These are phyloP conservation scores for Scelioninae gen. 1 DNA, from an alignment of 2,888 invertebrate species.

Conservation along the genomic window DNA sequence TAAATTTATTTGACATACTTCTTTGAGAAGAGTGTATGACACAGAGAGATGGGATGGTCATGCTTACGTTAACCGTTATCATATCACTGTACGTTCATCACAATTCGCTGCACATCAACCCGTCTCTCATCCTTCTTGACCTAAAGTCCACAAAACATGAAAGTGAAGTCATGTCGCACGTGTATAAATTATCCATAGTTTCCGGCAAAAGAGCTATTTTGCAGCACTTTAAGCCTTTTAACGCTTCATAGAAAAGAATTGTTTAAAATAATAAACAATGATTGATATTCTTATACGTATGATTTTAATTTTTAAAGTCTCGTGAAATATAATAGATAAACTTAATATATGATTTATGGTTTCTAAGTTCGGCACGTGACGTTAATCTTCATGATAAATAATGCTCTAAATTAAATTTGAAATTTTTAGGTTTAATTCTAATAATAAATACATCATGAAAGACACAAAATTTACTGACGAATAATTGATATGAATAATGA, in stretches of 20 bases:
- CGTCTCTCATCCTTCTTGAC: constrained; percentile 60
- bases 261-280: constrained; percentile 11
- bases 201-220: constrained; percentile 41
- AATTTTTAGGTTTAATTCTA: no score
- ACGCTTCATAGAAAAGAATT: constrained; percentile 26
- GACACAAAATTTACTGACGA: no score
- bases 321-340: no score
- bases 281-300: background rate
- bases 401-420: no score
- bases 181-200: constrained; percentile 61
- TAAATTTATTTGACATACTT: constrained; percentile 61
- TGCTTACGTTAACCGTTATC: constrained; percentile 61
- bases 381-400: no score
- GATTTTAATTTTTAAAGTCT: no score
- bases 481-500: no score
- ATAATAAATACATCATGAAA: no score
- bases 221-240: constrained; percentile 16
- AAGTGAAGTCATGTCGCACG: constrained; percentile 59
- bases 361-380: no score
- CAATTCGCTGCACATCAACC: constrained; percentile 56
- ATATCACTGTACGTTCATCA: constrained; percentile 43
- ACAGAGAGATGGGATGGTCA: constrained; percentile 28
- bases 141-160: constrained; percentile 62
- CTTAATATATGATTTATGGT: no score
- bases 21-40: constrained; percentile 42